Base-by-base conservation (phyloP, 2,797 vertebrate genomes). In the Propithecus deckenii region DNA sequence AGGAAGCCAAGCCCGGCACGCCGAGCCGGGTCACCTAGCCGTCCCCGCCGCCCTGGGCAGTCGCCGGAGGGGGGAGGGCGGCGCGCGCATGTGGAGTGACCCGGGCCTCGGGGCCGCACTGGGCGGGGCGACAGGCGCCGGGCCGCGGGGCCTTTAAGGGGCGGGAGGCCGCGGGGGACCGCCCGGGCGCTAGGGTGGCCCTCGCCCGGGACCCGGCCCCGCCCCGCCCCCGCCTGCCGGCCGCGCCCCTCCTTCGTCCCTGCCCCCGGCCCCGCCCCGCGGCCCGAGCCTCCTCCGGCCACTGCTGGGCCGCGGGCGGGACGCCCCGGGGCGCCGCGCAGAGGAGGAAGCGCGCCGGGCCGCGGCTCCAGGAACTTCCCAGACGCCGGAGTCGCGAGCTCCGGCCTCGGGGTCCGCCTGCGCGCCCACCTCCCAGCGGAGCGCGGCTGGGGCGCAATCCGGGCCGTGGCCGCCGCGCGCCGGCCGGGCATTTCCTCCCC, bases 111-210 rank as follows among this genome's bases (percentile, higher is more conserved):
- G 69, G 43, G 35, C 25, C 55, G 32, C 55, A 67, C 63, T 28
- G 55, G 84, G 86, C 5, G 50, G 89, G 32, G 38, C 80, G 28
- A 25, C 48, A 32, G 52, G 97, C 91, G 17, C 2, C 35, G 30
- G 57, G 80, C 61, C 32, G 35, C 59, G 11, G 76, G 69, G 80
- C 95, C 97, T 96, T 96, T 96, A 95, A 94, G 91, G 89, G 72
- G 91, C 84, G 95, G 22, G 57, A 10, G 55, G 65, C 79, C 52
- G 89, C 48, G 30, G 5, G 9, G 48, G 81, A 5, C 14, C 10
- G 22, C 50, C 18, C 1, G 3, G 38, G 61, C 48, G 22, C 83
- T 0, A 0, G 14, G 18, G 22, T 50, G 30, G 48, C n/a, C 12
- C 32, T 18, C 50, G 41, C 59, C 59, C 13, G 10, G 1, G 72